Percentiles rank a stretch among this genome's conserved stretches.
These are phyloP conservation scores for Eupithecia tripunctaria DNA, from an alignment of 2,888 invertebrate genomes.

Conservation along the genomic window DNA sequence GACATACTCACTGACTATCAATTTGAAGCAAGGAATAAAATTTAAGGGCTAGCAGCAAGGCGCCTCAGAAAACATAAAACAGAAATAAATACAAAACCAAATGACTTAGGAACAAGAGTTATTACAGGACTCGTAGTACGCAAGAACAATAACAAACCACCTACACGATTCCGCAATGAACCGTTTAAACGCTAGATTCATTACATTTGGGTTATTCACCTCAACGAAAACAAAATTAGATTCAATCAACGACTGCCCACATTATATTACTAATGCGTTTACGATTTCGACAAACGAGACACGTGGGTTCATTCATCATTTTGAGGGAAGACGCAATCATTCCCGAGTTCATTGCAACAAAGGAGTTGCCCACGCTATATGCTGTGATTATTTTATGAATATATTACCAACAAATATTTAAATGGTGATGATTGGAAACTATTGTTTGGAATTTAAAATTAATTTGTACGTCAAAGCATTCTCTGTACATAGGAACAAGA, in stretches of 20 bases:
- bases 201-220: conserved; percentile 68
- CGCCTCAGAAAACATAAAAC: background rate
- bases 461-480: background rate
- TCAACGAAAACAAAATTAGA: conserved; percentile 76
- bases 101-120: conserved; percentile 22
- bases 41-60: background rate
- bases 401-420: background rate
- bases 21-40: background rate
- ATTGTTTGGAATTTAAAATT: background rate
- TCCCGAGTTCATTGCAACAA: conserved; percentile 29
- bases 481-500: background rate
- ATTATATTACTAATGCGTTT: conserved; percentile 72
- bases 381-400: conserved; percentile 9
- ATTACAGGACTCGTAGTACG: conserved; percentile 36
- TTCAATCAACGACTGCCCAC: conserved; percentile 76
- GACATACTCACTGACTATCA: background rate
- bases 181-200: conserved; percentile 42
- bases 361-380: conserved; percentile 15
- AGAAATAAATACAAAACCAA: conserved; percentile 4
- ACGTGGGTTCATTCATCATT: conserved; percentile 46
- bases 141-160: conserved; percentile 43
- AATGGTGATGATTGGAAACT: background rate
- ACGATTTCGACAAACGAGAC: conserved; percentile 63
- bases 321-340: conserved; percentile 22
- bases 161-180: conserved; percentile 44